Evolutionary conservation across 2,888 invertebrate genomes (phyloP).

Genomic region (Pollenia labialis): DNA sequence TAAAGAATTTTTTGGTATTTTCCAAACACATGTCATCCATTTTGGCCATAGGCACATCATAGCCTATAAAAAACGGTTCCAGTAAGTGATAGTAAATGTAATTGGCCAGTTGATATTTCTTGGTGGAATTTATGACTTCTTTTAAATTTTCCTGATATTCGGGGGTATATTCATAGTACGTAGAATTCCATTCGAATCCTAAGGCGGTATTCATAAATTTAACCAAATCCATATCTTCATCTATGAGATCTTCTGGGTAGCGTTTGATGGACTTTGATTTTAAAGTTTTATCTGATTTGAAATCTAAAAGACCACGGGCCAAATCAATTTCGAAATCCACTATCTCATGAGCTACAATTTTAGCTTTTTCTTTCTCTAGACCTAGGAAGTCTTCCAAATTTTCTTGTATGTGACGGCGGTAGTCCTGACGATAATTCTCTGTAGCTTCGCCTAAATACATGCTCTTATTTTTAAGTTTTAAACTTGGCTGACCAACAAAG

Average conservation of each 20-base stretch:
- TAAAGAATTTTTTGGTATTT: slow-evolving; percentile 76
- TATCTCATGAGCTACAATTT: slow-evolving; percentile 76
- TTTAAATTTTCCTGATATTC: slow-evolving; percentile 77
- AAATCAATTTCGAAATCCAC: slow-evolving; percentile 77
- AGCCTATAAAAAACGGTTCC: slow-evolving; percentile 77
- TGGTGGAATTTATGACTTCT: slow-evolving; percentile 71
- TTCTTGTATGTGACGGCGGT: slow-evolving; percentile 64
- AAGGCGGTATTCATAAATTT: slow-evolving; percentile 77
- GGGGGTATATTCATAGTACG: slow-evolving; percentile 78
- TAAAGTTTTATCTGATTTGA: slow-evolving; percentile 72
- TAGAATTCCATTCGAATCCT: slow-evolving; percentile 75
- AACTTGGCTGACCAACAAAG: slow-evolving; percentile 79
- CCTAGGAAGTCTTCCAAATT: slow-evolving; percentile 76
- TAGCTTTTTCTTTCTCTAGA: slow-evolving; percentile 74
- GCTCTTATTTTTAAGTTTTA: slow-evolving; percentile 70
- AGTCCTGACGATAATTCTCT: slow-evolving; percentile 70
- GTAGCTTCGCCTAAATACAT: slow-evolving; percentile 74
- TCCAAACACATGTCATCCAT: slow-evolving; percentile 76
- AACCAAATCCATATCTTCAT: slow-evolving; percentile 76
- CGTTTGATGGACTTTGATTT: slow-evolving; percentile 74
- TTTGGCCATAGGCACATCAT: slow-evolving; percentile 52
- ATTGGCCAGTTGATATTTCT: slow-evolving; percentile 77
- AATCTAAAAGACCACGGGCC: slow-evolving; percentile 76
- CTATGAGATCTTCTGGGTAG: slow-evolving; percentile 73
- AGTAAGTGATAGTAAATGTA: slow-evolving; percentile 80